phyloP scores from a whole-genome alignment of 2,113 vertebrate genomes.

The Neoarius graeffei region DNA sequence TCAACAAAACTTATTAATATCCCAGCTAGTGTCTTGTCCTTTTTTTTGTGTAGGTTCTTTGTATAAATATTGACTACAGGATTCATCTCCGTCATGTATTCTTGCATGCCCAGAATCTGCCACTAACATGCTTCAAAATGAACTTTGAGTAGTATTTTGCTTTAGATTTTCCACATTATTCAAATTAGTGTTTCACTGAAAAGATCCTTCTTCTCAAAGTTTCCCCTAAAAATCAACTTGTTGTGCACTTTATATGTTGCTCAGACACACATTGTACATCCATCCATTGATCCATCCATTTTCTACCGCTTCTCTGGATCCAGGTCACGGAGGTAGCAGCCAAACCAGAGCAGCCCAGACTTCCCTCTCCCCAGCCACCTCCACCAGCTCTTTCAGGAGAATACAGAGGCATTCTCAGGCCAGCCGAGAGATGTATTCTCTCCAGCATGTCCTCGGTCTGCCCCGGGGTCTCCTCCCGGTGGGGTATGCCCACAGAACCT shows the following conservation, averaged over 20 bases:
- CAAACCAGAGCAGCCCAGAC: no score
- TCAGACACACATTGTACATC: background rate
- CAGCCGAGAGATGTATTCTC: no score
- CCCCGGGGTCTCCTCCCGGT: no score
- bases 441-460: no score
- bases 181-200: background rate
- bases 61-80: background rate
- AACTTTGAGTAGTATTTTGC: background rate
- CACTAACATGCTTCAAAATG: background rate
- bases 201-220: background rate
- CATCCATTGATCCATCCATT: no score
- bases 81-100: background rate
- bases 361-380: no score
- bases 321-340: no score
- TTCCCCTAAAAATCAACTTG: background rate
- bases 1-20: background rate
- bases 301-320: no score
- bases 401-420: no score
- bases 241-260: background rate
- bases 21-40: background rate
- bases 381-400: no score
- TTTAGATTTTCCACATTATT: background rate
- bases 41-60: background rate
- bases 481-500: no score
- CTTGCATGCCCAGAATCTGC: background rate